These are phyloP conservation scores for Bembecia ichneumoniformis DNA, from an alignment of 2,888 invertebrate species.

Conservation along the genomic window DNA sequence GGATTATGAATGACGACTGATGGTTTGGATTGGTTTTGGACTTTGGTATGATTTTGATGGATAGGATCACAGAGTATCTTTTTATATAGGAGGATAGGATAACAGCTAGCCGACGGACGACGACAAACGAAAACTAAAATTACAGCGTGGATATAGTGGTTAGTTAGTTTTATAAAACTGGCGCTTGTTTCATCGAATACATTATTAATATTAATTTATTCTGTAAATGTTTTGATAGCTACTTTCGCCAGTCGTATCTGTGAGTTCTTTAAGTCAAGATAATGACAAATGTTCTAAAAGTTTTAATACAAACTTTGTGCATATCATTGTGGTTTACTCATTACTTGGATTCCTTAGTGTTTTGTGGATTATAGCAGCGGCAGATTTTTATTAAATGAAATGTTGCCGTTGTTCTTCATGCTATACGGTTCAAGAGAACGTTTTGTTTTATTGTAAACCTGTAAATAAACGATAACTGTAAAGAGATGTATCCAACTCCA, in stretches of 20 bases:
- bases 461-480: slow-evolving; percentile 11
- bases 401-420: slow-evolving; percentile 46
- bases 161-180: slow-evolving; percentile 39
- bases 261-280: slow-evolving; percentile 42
- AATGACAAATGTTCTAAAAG: slow-evolving; percentile 63
- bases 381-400: slow-evolving; percentile 37
- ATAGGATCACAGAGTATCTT: slow-evolving; percentile 36
- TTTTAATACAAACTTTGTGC: slow-evolving; percentile 64
- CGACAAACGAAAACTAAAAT: slow-evolving; percentile 28
- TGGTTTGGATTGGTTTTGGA: too few species aligned
- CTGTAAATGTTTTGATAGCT: slow-evolving; percentile 15
- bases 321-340: slow-evolving; percentile 63
- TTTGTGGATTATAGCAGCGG: slow-evolving; percentile 56
- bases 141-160: slow-evolving; percentile 66
- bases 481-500: slow-evolving; percentile 80
- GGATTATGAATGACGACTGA: too few species aligned
- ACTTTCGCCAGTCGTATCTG: slow-evolving; percentile 21
- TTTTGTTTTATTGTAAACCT: slow-evolving; percentile 44
- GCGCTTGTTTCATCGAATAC: slow-evolving; percentile 29
- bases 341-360: slow-evolving; percentile 47
- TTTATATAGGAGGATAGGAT: too few species aligned
- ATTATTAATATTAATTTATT: slow-evolving; percentile 12
- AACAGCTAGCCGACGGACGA: slow-evolving; percentile 51
- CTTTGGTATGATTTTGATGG: too few species aligned
- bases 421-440: slow-evolving; percentile 45